A percentile compares a stretch with the other conserved stretches of the same genome.
Evolutionary conservation across 2,113 vertebrate genomes (phyloP).

Genomic region (Entomyzon cyanotis): DNA sequence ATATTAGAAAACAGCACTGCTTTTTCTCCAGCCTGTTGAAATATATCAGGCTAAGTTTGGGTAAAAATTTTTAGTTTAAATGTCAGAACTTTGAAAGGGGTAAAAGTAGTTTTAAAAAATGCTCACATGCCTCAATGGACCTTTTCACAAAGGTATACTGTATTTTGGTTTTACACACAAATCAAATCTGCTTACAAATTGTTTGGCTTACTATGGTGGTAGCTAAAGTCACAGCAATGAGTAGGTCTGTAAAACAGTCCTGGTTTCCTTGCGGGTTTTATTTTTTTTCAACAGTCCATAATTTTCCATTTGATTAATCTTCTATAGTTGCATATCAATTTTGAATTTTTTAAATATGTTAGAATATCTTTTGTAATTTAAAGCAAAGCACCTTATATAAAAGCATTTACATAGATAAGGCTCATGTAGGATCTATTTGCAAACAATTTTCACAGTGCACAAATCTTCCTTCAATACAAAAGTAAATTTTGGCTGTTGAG

Average conservation of each 20-base stretch:
- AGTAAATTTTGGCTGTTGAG: neutral
- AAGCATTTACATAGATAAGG: neutral
- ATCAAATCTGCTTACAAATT: neutral
- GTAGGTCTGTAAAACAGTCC: neutral
- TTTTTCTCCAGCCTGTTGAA: neutral
- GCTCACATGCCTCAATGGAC: neutral
- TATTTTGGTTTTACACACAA: neutral
- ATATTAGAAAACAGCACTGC: neutral
- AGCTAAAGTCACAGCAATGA: neutral
- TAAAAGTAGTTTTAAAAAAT: neutral
- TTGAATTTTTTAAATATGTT: neutral
- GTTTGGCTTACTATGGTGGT: neutral
- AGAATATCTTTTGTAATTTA: neutral
- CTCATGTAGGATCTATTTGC: neutral
- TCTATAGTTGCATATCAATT: fast-evolving
- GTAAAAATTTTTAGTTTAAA: neutral
- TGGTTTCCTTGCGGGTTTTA: fast-evolving
- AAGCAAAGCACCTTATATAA: neutral
- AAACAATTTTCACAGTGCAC: neutral
- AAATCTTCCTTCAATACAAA: neutral
- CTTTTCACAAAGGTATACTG: neutral
- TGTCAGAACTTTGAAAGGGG: neutral
- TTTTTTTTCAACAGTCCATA: neutral
- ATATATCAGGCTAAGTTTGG: neutral
- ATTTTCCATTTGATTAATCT: neutral